Conservation (phyloP, 2,113 vertebrate genomes). For the Mus musculus region GRCm39 chr4:150339001-150339500, state of each 20-base stretch:
- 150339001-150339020: not conserved
- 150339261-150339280: not conserved
- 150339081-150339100: not conserved
- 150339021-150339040: not conserved
- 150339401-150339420: conserved; percentile 69
- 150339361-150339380: not conserved
- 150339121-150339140: not conserved
- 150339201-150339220: fast-evolving
- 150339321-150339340: not conserved
- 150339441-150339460: conserved; percentile 70
- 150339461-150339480: conserved; percentile 73
- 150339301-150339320: not conserved
- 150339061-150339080: not conserved
- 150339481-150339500: conserved; percentile 46
- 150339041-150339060: not conserved
- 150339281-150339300: not conserved
- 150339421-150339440: conserved; percentile 66
- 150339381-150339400: conserved; percentile 25
- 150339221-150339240: not conserved
- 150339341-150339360: not conserved
- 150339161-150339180: not conserved
- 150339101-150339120: not conserved
- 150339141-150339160: not conserved
- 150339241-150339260: not conserved
- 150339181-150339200: not conserved